Evolutionary conservation across 2,888 invertebrate species (phyloP).

Genomic region (Cephus sareptanus): DNA sequence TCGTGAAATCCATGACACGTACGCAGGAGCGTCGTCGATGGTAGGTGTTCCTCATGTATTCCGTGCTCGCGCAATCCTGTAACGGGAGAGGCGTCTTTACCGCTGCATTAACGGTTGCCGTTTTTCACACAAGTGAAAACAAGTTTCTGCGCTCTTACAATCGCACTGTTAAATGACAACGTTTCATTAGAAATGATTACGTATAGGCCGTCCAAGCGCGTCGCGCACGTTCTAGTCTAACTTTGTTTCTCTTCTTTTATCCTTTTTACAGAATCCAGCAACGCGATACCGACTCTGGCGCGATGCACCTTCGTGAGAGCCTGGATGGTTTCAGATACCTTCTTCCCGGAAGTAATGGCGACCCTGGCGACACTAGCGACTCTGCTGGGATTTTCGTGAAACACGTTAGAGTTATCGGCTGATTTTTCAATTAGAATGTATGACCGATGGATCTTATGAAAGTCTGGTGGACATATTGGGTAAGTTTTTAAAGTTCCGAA

Average conservation of each 20-base stretch:
- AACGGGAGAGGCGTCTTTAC: slow-evolving; percentile 67
- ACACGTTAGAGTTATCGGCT: too few species aligned
- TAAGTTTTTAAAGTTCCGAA: too few species aligned
- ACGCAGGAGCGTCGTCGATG: slow-evolving; percentile 27
- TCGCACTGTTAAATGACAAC: slow-evolving; percentile 61
- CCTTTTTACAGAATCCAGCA: not conserved
- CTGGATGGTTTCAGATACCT: too few species aligned
- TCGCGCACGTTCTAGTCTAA: not conserved
- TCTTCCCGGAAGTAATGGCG: too few species aligned
- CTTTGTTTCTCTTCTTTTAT: not conserved
- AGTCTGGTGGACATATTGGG: too few species aligned
- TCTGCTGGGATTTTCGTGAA: too few species aligned
- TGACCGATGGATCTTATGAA: too few species aligned
- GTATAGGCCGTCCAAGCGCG: slow-evolving; percentile 26
- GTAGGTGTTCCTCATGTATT: slow-evolving; percentile 52
- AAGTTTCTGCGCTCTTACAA: slow-evolving; percentile 57
- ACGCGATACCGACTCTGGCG: not conserved
- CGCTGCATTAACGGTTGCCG: slow-evolving; percentile 66
- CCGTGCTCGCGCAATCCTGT: slow-evolving; percentile 53
- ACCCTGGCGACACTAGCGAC: too few species aligned
- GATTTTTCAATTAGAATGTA: too few species aligned
- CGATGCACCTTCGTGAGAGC: too few species aligned
- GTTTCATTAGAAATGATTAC: slow-evolving; percentile 63
- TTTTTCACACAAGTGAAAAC: slow-evolving; percentile 65
- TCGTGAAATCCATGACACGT: slow-evolving; percentile 19